phyloP scores from a whole-genome alignment of 2,113 vertebrate species.

The Sceloporus undulatus region DNA sequence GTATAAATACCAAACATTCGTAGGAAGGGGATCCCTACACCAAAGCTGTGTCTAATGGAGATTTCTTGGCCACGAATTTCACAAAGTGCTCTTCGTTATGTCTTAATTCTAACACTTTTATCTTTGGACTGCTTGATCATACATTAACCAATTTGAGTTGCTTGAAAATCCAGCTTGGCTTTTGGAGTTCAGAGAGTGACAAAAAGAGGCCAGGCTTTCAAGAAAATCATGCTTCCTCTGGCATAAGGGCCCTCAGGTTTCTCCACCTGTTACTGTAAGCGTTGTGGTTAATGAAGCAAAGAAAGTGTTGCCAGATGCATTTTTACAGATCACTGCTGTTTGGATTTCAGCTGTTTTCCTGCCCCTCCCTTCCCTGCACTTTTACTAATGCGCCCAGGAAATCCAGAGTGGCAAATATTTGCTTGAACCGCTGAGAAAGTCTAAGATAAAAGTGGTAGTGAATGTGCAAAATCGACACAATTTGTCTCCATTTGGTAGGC shows the following conservation, averaged over 20 bases:
- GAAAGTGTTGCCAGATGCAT: constrained; percentile 47
- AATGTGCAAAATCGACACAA: constrained; percentile 31
- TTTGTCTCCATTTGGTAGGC: constrained; percentile 48
- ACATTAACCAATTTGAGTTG: not conserved
- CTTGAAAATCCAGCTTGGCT: not conserved
- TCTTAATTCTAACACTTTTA: not conserved
- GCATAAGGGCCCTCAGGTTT: not conserved
- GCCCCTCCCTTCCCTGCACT: not conserved
- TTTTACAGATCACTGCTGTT: constrained; percentile 54
- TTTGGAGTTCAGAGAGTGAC: not conserved
- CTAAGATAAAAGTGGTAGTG: constrained; percentile 47
- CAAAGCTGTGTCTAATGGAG: not conserved
- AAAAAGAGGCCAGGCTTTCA: rapidly evolving
- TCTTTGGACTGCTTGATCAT: not conserved
- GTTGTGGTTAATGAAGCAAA: constrained; percentile 55
- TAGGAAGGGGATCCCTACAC: too few species aligned
- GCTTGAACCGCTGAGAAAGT: not conserved
- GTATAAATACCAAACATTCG: too few species aligned
- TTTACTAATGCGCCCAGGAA: not conserved
- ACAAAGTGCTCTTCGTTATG: not conserved
- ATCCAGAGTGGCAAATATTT: constrained; percentile 39
- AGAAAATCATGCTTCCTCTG: not conserved
- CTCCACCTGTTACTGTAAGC: constrained; percentile 18
- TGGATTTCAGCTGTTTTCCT: constrained; percentile 50
- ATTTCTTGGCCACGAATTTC: not conserved